Evolutionary conservation across 37 sponge, comb jelly and placozoan genomes (phyloP), one percentile per base, ranked within the genome.

Genomic region (Theonella swinhoei): DNA sequence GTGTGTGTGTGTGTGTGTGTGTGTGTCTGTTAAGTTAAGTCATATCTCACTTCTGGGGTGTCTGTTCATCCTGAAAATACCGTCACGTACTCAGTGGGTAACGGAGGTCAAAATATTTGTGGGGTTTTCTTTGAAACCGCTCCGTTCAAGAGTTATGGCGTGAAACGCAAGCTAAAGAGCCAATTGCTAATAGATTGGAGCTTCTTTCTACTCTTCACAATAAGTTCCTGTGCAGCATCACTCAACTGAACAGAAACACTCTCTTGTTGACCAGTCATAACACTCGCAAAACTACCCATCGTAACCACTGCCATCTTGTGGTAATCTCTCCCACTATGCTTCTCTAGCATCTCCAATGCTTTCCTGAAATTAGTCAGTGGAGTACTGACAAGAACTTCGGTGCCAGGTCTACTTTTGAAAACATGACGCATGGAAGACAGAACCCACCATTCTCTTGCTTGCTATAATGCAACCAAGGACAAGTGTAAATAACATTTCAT

Each of bases 381-480:
- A 3, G 25, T 71, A 3, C 38, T 71, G 24, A 71, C 34, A 3
- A 71, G 34, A 3, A 71, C 38, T 14, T 3, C 72, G 31, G 28
- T 29, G 24, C 24, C 38, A 71, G 4, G 24, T 1, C 1, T 2
- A 5, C 28, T 5, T 3, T 34, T 32, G 4, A 35, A 24, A 71
- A 71, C 25, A 71, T 24, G 4, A 71, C 72, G 31, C 72, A 71
- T 24, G 28, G 33, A 3, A 71, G 3, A 30, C 72, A 71, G 38
- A 32, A 71, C n/a, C 32, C 72, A n/a, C 72, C 72, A 71, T 71
- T 34, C 72, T 71, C 32, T 3, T 30, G 23, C 2, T n/a, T 71
- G 72, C 32, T 32, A 34, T 71, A 37, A 37, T 29, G 33, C 4
- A 71, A 34, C 33, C 72, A 25, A 32, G 4, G 72, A 71, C 31